A percentile compares a stretch with the other conserved stretches of the same genome.
phyloP scores from a whole-genome alignment of 2,113 vertebrate genomes.

The Numenius arquata region DNA sequence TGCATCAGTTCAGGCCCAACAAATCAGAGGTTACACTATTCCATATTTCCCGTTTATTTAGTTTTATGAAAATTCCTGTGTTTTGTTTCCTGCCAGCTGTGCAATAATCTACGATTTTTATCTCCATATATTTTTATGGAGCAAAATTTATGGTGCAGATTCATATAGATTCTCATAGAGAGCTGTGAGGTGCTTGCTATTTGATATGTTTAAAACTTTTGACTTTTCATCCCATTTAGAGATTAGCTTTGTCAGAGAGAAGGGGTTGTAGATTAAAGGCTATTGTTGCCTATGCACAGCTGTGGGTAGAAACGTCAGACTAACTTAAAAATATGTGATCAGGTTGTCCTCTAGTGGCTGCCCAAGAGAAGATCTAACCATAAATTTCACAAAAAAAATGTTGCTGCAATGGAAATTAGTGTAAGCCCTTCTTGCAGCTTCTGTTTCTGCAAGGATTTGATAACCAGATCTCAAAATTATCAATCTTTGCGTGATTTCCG shows the following conservation, averaged over 20 bases:
- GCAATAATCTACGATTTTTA: neutral
- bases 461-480: neutral
- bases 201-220: neutral
- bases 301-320: neutral
- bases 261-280: neutral
- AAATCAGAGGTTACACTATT: neutral
- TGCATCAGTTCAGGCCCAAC: neutral
- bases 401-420: neutral
- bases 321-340: conserved; percentile 43
- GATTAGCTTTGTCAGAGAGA: neutral
- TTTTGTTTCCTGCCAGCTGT: neutral
- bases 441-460: neutral
- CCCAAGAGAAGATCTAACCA: conserved; percentile 47
- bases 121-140: neutral
- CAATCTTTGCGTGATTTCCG: neutral
- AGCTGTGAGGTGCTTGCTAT: neutral
- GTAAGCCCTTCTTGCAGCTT: neutral
- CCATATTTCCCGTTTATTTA: neutral
- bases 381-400: neutral
- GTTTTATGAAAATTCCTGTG: neutral
- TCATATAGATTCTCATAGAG: neutral
- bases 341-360: conserved; percentile 69
- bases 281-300: neutral
- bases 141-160: neutral
- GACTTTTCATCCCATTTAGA: fast-evolving